Conservation (phyloP, 2,888 invertebrate species). For the Aspidapion aeneum region DNA sequence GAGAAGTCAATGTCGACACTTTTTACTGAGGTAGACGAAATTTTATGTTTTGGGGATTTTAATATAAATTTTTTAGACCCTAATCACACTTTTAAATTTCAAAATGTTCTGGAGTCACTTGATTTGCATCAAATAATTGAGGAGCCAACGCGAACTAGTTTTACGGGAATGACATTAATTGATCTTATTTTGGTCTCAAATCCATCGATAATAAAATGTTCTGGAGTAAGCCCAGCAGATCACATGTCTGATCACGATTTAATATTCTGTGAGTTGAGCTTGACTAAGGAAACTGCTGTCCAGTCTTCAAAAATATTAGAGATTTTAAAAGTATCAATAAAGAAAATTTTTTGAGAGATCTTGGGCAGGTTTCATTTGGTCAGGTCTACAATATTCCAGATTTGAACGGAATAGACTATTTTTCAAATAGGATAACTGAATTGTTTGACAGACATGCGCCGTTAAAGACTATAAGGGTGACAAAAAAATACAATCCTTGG, state of each 20-base stretch:
- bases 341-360: neutral
- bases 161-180: neutral
- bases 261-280: neutral
- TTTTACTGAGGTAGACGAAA: neutral
- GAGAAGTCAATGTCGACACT: neutral
- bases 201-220: neutral
- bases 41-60: neutral
- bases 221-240: neutral
- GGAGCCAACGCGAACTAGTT: neutral
- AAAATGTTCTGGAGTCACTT: neutral
- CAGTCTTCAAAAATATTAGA: neutral
- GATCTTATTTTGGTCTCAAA: conserved; percentile 2
- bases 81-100: neutral
- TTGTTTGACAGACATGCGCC: no score
- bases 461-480: neutral
- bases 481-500: neutral
- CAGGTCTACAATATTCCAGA: conserved; percentile 3
- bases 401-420: no score
- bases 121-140: neutral
- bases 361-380: neutral
- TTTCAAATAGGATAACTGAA: no score
- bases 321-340: conserved; percentile 2
- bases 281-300: neutral
- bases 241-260: neutral
- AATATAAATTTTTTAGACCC: neutral